phyloP scores from a whole-genome alignment of 2,113 vertebrate genomes.

The Pipra filicauda region DNA sequence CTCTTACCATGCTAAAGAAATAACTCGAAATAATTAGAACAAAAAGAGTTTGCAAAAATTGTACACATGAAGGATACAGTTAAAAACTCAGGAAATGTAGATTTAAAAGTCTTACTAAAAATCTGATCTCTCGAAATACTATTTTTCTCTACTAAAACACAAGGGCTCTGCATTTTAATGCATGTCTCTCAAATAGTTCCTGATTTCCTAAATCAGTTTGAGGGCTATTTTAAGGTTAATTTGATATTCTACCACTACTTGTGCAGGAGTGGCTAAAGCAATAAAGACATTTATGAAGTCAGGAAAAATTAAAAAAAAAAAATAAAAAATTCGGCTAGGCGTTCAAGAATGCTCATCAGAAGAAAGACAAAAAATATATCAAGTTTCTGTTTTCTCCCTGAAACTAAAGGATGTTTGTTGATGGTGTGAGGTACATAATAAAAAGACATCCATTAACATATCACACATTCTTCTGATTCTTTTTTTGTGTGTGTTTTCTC shows the following conservation, averaged over 20 bases:
- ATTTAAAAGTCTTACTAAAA: background rate
- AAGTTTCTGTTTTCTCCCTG: background rate
- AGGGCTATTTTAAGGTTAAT: slow-evolving; percentile 41
- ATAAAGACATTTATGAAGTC: slow-evolving; percentile 33
- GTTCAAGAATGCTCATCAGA: background rate
- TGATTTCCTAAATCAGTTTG: background rate
- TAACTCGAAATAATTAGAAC: background rate
- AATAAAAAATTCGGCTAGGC: rapidly evolving
- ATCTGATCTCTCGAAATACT: background rate
- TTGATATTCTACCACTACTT: slow-evolving; percentile 13
- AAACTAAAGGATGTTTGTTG: background rate
- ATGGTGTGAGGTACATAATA: background rate
- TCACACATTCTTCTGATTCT: background rate
- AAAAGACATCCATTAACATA: background rate
- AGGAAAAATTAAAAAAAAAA: background rate
- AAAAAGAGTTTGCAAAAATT: background rate
- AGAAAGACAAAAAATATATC: background rate
- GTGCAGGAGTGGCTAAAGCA: background rate
- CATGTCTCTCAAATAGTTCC: background rate
- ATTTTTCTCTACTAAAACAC: background rate
- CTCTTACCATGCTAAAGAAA: background rate
- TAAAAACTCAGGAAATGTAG: background rate
- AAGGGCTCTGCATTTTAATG: background rate
- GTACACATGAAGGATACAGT: background rate
- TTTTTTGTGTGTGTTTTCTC: background rate